Evolutionary conservation across 2,888 invertebrate genomes (phyloP).

Genomic region (Peribatodes rhomboidaria): DNA sequence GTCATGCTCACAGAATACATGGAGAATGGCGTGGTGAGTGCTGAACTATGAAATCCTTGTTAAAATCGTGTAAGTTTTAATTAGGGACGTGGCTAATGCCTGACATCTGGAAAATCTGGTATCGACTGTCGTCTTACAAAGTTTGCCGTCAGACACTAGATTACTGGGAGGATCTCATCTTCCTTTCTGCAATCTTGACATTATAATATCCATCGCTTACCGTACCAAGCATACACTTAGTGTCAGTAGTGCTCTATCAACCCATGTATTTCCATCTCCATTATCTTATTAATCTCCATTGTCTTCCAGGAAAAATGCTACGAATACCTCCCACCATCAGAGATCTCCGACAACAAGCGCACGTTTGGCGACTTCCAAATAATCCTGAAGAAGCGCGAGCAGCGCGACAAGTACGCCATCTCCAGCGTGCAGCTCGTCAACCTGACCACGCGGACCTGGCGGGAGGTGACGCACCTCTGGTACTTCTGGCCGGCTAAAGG

Average conservation of each 20-base stretch:
- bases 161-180: too few relatives aligned
- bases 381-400: slow-evolving; percentile 94
- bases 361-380: slow-evolving; percentile 96
- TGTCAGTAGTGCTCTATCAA: too few relatives aligned
- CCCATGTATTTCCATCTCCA: background rate
- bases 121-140: too few relatives aligned
- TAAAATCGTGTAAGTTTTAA: too few relatives aligned
- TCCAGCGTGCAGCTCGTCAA: slow-evolving; percentile 94
- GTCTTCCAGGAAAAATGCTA: slow-evolving; percentile 93
- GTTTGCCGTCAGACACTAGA: too few relatives aligned
- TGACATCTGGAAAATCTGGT: too few relatives aligned
- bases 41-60: background rate
- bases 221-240: too few relatives aligned
- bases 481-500: slow-evolving; percentile 97
- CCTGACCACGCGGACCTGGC: slow-evolving; percentile 92
- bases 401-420: slow-evolving; percentile 96
- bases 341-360: slow-evolving; percentile 95
- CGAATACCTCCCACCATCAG: slow-evolving; percentile 96
- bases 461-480: slow-evolving; percentile 97
- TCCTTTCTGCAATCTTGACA: too few relatives aligned
- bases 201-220: too few relatives aligned
- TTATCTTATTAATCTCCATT: too few relatives aligned
- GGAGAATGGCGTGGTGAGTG: slow-evolving; percentile 93
- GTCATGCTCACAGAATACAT: slow-evolving; percentile 96
- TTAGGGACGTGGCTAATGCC: too few relatives aligned